These are phyloP conservation scores for Argyrosomus japonicus DNA, from an alignment of 2,113 vertebrate species.

Conservation along the genomic window DNA sequence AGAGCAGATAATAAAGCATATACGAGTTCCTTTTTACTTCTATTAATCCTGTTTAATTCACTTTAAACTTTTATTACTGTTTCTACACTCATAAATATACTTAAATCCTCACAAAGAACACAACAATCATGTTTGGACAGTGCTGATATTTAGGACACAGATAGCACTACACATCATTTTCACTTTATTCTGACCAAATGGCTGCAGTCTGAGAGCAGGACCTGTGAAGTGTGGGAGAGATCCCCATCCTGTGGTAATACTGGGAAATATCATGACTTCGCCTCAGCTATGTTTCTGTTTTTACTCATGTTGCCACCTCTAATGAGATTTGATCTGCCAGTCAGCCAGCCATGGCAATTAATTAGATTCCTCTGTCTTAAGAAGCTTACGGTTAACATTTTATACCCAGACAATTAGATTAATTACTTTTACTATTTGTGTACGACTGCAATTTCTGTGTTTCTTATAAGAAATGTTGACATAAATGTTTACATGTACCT, in stretches of 20 bases:
- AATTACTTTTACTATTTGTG: background rate
- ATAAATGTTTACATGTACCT: background rate
- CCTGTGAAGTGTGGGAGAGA: conserved; percentile 16
- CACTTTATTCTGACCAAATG: background rate
- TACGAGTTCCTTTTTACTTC: background rate
- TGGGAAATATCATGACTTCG: conserved; percentile 11
- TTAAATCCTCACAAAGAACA: background rate
- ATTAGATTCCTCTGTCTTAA: conserved; percentile 35
- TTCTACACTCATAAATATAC: background rate
- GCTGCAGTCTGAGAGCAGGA: background rate
- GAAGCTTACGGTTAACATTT: conserved; percentile 39
- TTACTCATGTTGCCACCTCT: conserved; percentile 3
- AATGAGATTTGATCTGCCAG: conserved; percentile 37
- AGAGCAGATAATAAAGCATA: background rate
- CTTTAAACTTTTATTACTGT: background rate
- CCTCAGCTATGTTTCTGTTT: background rate
- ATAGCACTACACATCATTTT: background rate
- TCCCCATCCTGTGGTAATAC: conserved; percentile 34
- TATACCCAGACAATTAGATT: conserved; percentile 29
- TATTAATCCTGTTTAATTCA: background rate
- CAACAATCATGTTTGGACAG: background rate
- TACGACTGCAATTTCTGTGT: background rate
- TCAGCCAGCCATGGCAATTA: conserved; percentile 20
- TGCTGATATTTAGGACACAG: background rate
- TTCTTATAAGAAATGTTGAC: background rate